Base-by-base conservation (phyloP, 2,797 vertebrate genomes). In the Xerus rutilus region DNA sequence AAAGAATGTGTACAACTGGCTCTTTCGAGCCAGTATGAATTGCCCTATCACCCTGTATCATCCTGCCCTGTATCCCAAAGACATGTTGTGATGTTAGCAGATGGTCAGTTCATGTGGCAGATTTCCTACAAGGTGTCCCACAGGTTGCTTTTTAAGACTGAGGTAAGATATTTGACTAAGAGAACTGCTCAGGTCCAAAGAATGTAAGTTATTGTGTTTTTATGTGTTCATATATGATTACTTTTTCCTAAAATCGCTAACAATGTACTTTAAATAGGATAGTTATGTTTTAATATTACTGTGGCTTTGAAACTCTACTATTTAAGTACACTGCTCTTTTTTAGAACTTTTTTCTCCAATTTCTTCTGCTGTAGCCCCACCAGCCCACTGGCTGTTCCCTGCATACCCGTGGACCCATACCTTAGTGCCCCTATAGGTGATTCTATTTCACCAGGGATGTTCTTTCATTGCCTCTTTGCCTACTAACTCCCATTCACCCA, bases 181-280 rank as follows among this genome's bases (percentile, higher is more conserved):
- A 81, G 79, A 62, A 57, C 52, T 91, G 93, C 52, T 73, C n/a
- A 81, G 43, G 20, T 35, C 67, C 86, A 93, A 76, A 81, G 72
- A 92, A 89, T 91, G 90, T 90, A 95, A 93, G 62, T 79, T 92
- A 79, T 96, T 81, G 91, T 96, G 88, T 69, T 95, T 39, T 32
- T 96, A 64, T 65, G 59, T 82, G 39, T 57, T 93, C 62, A 47
- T 86, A 94, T 23, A 23, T 0, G 5, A 94, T n/a, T 78, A n/a
- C 39, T 39, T 39, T 90, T 91, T 96, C 72, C 97, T 97, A 96
- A 97, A 96, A 91, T 95, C 95, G 97, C 20, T 13, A 23, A 78
- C 0, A 0, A 65, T 93, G 79, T 74, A 97, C 93, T 97, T 96
- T 86, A 89, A 97, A 96, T 25, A 88, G 15, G 13, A 86, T 62